Evolutionary conservation across 1,140 invertebrate species (phyloP), one percentile per base, ranked within the genome.

Genomic region (Penaeus indicus): DNA sequence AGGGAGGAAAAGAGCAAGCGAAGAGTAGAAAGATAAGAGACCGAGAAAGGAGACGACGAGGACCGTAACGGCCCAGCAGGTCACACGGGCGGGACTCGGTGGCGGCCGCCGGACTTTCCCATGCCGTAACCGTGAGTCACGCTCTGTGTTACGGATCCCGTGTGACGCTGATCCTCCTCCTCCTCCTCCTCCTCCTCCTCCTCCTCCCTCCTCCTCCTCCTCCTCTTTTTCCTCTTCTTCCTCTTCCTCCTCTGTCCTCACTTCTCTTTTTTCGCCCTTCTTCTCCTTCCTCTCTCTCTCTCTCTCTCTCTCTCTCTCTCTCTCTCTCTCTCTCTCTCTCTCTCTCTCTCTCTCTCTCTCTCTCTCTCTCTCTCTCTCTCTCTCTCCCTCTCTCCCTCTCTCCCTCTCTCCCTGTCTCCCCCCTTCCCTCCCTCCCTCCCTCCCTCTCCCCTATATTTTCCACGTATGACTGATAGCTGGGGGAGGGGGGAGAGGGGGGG

Each of bases 391-490:
- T 38, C 22, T 78, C 25, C 13, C 25, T 78, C 21, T 47, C 25
- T 47, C 25, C 21, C 21, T 78, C 21, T 38, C 21, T 27, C 8
- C 42, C 25, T 78, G 2, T 38, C 21, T 19, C 25, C 13, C 21
- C 42, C 21, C 10, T 7, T 21, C 21, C 42, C n/a, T 22, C 75
- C 38, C 75, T 32, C 25, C 25, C 75, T 77, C 25, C 47, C 75
- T 77, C 75, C 47, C 78, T 54, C 61, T 25, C 78, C 60, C 47
- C 78, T 60, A 54, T 60, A 22, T 47, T 80, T 47, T 80, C 42
- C n/a, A 60, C n/a, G 77, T 42, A 60, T 13, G 77, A 25, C 25
- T 42, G 77, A 42, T 54, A 54, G 47, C 47, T 11, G 38, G 22
- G 77, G 60, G 27, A 47, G 25, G 42, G 27, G 22, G 38, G 5